These are phyloP conservation scores for Salvelinus namaycush DNA, from an alignment of 2,113 vertebrate genomes.

Conservation along the genomic window DNA sequence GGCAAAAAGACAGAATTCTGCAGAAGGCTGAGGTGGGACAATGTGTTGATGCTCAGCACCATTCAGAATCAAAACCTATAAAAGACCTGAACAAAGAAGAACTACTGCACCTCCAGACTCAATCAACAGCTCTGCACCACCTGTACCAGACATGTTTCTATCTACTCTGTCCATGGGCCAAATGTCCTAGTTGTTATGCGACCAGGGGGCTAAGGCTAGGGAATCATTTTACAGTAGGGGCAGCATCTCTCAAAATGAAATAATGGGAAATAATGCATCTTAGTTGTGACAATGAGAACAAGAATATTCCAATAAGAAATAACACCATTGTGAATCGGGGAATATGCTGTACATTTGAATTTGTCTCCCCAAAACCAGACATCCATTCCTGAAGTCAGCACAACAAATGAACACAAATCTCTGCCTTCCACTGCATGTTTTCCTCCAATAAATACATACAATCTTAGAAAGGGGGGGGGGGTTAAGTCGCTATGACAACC, in stretches of 20 bases:
- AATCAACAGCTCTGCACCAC: neutral
- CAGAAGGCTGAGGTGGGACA: neutral
- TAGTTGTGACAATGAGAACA: neutral
- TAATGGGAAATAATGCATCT: neutral
- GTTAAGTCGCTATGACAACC: slow-evolving; percentile 70
- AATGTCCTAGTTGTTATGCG: neutral
- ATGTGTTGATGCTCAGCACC: neutral
- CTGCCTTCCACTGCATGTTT: slow-evolving; percentile 11
- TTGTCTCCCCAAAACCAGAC: neutral
- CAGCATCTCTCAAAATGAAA: neutral
- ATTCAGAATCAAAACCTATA: neutral
- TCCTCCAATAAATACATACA: slow-evolving; percentile 30
- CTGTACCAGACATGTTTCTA: neutral
- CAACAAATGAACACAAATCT: neutral
- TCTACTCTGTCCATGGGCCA: neutral
- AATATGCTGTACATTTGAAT: neutral
- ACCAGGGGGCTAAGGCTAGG: neutral
- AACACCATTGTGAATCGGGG: neutral
- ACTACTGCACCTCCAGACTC: neutral
- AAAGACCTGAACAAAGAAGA: neutral
- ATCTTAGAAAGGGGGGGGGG: slow-evolving; percentile 13
- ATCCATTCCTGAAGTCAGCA: neutral
- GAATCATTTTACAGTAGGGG: no score
- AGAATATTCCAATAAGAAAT: neutral
- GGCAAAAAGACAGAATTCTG: slow-evolving; percentile 26